Base-by-base conservation (phyloP, 2,888 invertebrate genomes). In the Horisme vitalbata region DNA sequence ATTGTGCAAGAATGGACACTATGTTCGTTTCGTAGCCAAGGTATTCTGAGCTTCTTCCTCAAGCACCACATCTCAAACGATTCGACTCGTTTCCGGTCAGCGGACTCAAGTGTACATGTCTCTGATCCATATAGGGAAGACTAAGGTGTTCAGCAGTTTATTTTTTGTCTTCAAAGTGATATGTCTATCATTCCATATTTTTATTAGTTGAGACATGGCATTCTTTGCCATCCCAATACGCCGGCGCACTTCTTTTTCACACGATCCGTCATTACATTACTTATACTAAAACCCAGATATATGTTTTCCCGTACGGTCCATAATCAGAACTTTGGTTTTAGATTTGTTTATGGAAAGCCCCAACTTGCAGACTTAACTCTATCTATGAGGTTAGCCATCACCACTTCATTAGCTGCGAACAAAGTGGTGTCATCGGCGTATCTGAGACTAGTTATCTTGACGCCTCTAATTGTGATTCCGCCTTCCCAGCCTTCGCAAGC, bases 231-330 rank as follows among this genome's bases (percentile, higher is more conserved):
- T n/a, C n/a, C n/a, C n/a, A n/a, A n/a, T n/a, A n/a, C n/a, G n/a
- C n/a, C 18, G 1, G 18, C 32, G 32, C n/a, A 32, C 18, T 20
- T 32, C 32, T 10, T 4, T 2, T 7, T 23, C 34, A 23, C n/a
- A 7, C 4, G 20, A 15, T 1, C 21, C 24, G 11, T 34, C 30
- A 14, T 24, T 18, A 18, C 10, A n/a, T n/a, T n/a, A n/a, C n/a
- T 36, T 15, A 21, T 37, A 18, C n/a, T 35, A 13, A 18, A 34
- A 23, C 23, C 34, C 12, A 34, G 26, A 10, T 15, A 12, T 18
- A 41, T 15, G 2, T 18, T 9, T 3, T 20, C 20, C n/a, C 8
- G 32, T 11, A 20, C 20, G 32, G 11, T 32, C 32, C 4, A 32
- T 12, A n/a, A 32, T 11, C 32, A 32, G 13, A 10, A 32, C 10